Conservation (phyloP, 2,888 invertebrate species). For the Sminthurinus aureus region DNA sequence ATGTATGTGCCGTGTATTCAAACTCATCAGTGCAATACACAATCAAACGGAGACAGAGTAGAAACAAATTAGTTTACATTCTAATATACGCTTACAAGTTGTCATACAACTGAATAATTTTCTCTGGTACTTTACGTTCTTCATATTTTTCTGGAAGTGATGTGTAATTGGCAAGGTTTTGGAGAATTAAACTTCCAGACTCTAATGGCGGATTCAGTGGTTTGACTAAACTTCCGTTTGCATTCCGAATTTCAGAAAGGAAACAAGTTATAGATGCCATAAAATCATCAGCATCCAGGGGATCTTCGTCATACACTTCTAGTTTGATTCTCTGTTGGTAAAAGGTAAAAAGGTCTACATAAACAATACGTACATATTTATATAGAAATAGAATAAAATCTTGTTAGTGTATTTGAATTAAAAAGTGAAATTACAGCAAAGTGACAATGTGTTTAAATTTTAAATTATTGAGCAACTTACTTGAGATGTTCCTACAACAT, state of each 20-base stretch:
- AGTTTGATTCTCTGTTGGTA: background rate
- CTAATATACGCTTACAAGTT: background rate
- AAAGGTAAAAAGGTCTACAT: no score
- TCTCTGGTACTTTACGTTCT: background rate
- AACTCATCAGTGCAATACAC: background rate
- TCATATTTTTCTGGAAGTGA: background rate
- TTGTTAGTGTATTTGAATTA: background rate
- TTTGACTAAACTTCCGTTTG: background rate
- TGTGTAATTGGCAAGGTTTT: background rate
- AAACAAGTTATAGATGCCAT: slow-evolving; percentile 37
- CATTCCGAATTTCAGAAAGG: slow-evolving; percentile 26
- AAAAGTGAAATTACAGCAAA: no score
- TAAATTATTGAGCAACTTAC: slow-evolving; percentile 23
- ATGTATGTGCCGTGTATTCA: background rate
- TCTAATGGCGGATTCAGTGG: background rate
- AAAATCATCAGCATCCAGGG: slow-evolving; percentile 41
- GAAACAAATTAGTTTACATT: background rate
- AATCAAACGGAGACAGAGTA: no score
- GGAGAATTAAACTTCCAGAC: background rate
- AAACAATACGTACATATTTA: no score
- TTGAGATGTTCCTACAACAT: slow-evolving; percentile 43
- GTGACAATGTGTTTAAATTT: no score
- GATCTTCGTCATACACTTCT: slow-evolving; percentile 45
- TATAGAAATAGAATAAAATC: no score
- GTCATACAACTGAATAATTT: background rate